A percentile compares a stretch with the other conserved stretches of the same genome.
Conservation (phyloP, 2,113 vertebrate species). For the Zosterops japonicus region DNA sequence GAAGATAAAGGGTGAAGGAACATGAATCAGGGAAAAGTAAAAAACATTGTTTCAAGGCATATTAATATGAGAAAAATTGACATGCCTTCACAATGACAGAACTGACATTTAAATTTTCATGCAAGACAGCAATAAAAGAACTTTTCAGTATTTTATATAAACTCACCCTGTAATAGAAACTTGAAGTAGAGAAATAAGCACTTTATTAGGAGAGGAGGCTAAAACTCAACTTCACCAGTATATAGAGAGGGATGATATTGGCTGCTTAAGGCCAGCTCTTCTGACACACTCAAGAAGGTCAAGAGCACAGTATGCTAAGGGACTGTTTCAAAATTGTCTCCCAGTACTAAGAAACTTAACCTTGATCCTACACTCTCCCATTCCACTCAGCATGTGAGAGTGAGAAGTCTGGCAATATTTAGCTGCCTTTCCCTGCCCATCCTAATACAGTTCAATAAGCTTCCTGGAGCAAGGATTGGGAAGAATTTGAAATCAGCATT, state of each 20-base stretch:
- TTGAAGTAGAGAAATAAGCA: not conserved
- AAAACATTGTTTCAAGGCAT: not conserved
- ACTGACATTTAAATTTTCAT: not conserved
- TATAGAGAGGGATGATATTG: not conserved
- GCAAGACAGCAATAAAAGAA: not conserved
- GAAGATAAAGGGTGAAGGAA: not conserved
- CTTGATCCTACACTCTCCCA: not conserved
- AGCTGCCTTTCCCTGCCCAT: not conserved
- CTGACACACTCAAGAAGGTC: not conserved
- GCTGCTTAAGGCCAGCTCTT: not conserved
- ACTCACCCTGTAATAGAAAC: not conserved
- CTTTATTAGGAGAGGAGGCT: not conserved
- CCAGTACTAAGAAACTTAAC: not conserved
- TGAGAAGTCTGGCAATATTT: not conserved
- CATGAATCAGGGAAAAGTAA: not conserved
- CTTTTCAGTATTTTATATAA: not conserved
- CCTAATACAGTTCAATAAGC: not conserved
- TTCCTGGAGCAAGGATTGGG: not conserved
- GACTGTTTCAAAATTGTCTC: not conserved
- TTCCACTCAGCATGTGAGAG: not conserved
- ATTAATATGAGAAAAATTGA: not conserved
- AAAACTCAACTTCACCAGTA: not conserved
- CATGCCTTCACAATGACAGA: not conserved
- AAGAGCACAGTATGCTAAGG: not conserved
- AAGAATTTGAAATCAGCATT: not conserved